These are phyloP conservation scores for Gymnobelideus leadbeateri DNA, from an alignment of 2,113 vertebrate species.

Conservation along the genomic window DNA sequence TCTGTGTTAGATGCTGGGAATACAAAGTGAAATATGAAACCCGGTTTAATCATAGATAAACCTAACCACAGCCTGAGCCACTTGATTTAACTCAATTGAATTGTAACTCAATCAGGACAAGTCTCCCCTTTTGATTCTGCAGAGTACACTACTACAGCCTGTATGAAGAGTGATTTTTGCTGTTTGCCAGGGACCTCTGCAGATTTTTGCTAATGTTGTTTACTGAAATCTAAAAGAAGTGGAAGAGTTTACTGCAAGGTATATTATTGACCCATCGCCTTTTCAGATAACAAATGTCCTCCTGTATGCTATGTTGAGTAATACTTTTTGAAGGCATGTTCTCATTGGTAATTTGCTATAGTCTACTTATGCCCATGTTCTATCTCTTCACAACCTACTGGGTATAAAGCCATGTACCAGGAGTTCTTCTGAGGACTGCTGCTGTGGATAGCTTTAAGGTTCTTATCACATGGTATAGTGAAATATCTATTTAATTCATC, in stretches of 20 bases:
- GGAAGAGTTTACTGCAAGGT: not conserved
- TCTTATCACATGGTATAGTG: no score
- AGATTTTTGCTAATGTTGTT: not conserved
- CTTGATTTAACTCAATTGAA: constrained; percentile 1
- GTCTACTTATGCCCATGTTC: not conserved
- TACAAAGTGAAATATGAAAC: not conserved
- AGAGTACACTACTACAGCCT: not conserved
- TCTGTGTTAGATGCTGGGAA: not conserved
- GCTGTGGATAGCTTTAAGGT: no score
- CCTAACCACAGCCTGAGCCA: not conserved
- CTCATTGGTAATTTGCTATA: not conserved
- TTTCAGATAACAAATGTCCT: not conserved
- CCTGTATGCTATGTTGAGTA: not conserved
- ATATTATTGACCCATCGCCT: not conserved
- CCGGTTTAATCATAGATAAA: constrained; percentile 33
- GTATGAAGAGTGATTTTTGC: not conserved
- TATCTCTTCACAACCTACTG: not conserved
- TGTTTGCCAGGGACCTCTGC: not conserved
- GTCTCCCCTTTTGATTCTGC: not conserved
- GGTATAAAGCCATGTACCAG: not conserved
- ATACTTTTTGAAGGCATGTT: not conserved
- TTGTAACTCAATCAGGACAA: not conserved
- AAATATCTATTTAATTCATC: no score
- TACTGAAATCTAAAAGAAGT: not conserved
- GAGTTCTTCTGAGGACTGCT: no score